phyloP scores from a whole-genome alignment of 2,113 vertebrate species.

The Setophaga kirtlandii region DNA sequence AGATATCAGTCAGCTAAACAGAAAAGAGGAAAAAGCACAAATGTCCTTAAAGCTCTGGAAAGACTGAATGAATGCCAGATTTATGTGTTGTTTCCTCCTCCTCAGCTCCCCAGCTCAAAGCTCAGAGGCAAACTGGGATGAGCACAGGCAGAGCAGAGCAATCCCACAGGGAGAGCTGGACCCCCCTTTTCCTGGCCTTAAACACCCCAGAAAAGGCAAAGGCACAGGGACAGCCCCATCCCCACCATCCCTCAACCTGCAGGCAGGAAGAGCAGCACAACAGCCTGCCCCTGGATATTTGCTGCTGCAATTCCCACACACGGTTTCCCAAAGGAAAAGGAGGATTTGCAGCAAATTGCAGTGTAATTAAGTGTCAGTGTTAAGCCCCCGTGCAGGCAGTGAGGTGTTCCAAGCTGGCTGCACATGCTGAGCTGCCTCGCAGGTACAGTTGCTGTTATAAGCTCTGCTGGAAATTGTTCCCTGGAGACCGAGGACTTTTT shows the following conservation, averaged over 20 bases:
- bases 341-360: not conserved
- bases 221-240: not conserved
- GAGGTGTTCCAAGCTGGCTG: not conserved
- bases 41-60: not conserved
- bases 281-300: not conserved
- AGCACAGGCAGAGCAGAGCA: not conserved
- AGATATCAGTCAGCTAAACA: slow-evolving; percentile 44
- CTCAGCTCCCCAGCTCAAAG: not conserved
- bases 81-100: not conserved
- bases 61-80: not conserved
- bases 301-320: not conserved
- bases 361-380: not conserved
- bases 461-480: not conserved
- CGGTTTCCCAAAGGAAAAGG: not conserved
- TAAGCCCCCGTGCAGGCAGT: not conserved
- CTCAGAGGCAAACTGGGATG: not conserved
- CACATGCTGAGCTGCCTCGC: not conserved
- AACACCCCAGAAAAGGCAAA: not conserved
- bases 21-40: slow-evolving; percentile 32
- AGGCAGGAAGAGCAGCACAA: not conserved
- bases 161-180: not conserved
- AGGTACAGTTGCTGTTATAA: not conserved
- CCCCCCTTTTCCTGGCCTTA: not conserved
- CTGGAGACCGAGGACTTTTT: not conserved
- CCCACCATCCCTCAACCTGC: not conserved